Percentiles rank a stretch among this genome's conserved stretches.
Conservation (phyloP, 2,888 invertebrate genomes). For the Gerris lacustris region DNA sequence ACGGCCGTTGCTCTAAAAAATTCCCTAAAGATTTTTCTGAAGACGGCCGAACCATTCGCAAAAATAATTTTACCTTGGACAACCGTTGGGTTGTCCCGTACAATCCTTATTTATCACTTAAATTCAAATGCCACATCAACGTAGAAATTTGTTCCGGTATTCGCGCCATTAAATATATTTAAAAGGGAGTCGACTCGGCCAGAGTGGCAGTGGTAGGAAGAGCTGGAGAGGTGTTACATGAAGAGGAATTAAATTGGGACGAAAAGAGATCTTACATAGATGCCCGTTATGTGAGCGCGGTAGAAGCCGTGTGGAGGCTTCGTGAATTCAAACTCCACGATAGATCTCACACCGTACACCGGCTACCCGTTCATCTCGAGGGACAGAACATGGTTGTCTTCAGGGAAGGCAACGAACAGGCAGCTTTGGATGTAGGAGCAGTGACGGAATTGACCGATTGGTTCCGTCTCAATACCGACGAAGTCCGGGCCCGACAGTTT, state of each 20-base stretch:
- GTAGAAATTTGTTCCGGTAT: constrained; percentile 1
- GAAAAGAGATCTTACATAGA: background rate
- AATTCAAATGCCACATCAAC: background rate
- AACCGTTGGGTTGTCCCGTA: too few species aligned
- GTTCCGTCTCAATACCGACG: background rate
- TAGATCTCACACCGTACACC: background rate
- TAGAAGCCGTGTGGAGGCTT: background rate
- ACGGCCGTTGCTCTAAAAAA: background rate
- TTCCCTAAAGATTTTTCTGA: constrained; percentile 1
- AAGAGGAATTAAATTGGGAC: background rate
- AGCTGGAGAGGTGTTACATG: background rate
- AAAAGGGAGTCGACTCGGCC: background rate
- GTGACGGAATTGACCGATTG: background rate
- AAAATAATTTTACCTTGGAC: too few species aligned
- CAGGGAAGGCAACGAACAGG: constrained; percentile 1
- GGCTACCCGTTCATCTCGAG: background rate
- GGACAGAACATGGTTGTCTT: background rate
- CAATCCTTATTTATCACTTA: background rate
- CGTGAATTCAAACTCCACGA: constrained; percentile 2
- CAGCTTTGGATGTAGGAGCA: background rate
- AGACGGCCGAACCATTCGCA: background rate
- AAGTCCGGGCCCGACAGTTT: background rate
- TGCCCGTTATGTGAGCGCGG: background rate
- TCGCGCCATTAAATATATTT: background rate
- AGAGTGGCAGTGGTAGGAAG: background rate